Base-by-base conservation (phyloP, 2,888 invertebrate species). In the Noctua janthe region DNA sequence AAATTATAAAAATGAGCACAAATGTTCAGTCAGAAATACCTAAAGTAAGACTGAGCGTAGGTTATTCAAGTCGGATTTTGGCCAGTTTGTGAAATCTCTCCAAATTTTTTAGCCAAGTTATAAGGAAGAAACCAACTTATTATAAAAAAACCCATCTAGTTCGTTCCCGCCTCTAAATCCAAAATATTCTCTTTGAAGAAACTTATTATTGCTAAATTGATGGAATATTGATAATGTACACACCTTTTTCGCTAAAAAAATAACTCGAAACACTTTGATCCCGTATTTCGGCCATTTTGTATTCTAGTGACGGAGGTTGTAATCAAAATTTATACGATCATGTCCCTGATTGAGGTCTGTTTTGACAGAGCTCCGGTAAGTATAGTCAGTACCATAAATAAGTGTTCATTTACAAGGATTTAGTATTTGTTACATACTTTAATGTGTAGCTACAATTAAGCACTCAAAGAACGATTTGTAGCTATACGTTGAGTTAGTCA, bases 321-420 rank as follows among this genome's bases (percentile, higher is more conserved):
- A 93, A 94, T 94, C 94, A 93, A 91, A 92, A 92, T 90, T 88
- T 89, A 89, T 89, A 88, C 83, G 88, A 90, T 90, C 88, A 86
- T 78, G 81, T 67, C 82, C 86, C 83, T 89, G 87, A 88, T 89
- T 86, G 85, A 89, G 86, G 81, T 84, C 78, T 91, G 90, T 91
- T 90, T 90, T 87, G 87, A 83, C 80, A 83, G 82, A 71, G 73
- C 87, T 71, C 81, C 75, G 77, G 67, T n/a, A n/a, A 8, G 83
- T 75, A 80, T 39, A 43, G 43, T 43, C 29, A 43, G 20, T 15
- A 11, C 49, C 23, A 59, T 29, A 56, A 39, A 59, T 0, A 67
- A 10, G 20, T 64, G 20, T 66, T 20, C 4, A 35, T 64, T 64
- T 0, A 64, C 29, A 29, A 8, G 35, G 4, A 39, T 72, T 17